A percentile compares a stretch with the other conserved stretches of the same genome.
These are phyloP conservation scores for Papilio xuthus DNA, from an alignment of 1,140 invertebrate genomes.

Conservation along the genomic window DNA sequence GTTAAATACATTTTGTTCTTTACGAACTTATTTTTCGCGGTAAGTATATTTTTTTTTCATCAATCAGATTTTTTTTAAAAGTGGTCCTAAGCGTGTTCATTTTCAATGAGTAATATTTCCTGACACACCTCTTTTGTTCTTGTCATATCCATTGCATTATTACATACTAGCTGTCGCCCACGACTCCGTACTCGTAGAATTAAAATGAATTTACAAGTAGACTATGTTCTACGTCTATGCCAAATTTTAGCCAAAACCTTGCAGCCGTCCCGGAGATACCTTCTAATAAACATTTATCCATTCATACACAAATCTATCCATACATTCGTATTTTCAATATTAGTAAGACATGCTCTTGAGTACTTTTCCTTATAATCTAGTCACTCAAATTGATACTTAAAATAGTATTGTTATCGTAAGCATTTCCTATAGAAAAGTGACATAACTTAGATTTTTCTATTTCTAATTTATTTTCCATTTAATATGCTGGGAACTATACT, in stretches of 20 bases:
- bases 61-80: background rate
- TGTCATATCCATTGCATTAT: background rate
- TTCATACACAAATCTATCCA: too few species aligned
- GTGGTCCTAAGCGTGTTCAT: background rate
- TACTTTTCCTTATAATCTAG: background rate
- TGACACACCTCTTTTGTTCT: background rate
- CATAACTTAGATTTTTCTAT: background rate
- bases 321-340: background rate
- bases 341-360: background rate
- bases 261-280: too few species aligned
- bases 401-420: background rate
- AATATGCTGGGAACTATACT: background rate
- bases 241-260: too few species aligned
- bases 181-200: too few species aligned
- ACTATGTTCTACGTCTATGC: too few species aligned
- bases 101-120: background rate
- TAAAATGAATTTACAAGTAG: too few species aligned
- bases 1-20: conserved; percentile 76
- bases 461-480: background rate
- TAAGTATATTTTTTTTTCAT: conserved; percentile 50
- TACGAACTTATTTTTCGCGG: conserved; percentile 73
- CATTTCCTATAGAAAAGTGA: background rate
- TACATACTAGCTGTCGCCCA: too few species aligned
- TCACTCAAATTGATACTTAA: background rate
- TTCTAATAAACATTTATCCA: too few species aligned